These are phyloP conservation scores for Oncorhynchus kisutch DNA, from an alignment of 2,113 vertebrate genomes.

Conservation along the genomic window DNA sequence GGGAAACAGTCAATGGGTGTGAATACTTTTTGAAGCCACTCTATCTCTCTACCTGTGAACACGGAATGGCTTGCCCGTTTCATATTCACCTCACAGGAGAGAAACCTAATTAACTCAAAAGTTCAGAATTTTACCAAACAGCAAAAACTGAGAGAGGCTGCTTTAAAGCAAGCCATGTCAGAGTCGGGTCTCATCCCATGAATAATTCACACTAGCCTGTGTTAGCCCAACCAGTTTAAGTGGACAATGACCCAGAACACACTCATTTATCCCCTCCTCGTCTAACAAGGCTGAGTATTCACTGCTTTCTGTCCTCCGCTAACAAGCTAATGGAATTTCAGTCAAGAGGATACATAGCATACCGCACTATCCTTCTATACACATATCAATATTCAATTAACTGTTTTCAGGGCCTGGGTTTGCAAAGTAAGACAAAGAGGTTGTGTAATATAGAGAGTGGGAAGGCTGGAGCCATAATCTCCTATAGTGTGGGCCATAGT, in stretches of 20 bases:
- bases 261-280: constrained; percentile 56
- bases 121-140: constrained; percentile 71
- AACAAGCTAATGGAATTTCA: constrained; percentile 76
- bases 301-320: constrained; percentile 47
- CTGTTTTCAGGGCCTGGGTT: no score
- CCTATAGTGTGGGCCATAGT: not conserved
- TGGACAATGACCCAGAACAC: constrained; percentile 75
- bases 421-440: no score
- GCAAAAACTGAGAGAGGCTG: constrained; percentile 57
- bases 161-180: constrained; percentile 62
- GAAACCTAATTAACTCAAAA: constrained; percentile 65
- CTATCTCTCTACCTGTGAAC: constrained; percentile 14
- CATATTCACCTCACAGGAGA: constrained; percentile 54
- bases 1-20: no score
- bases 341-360: constrained; percentile 61
- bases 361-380: constrained; percentile 50
- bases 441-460: constrained; percentile 50
- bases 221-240: constrained; percentile 68
- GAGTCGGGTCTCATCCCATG: constrained; percentile 61
- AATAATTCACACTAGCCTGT: constrained; percentile 70
- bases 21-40: no score
- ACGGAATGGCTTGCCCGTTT: constrained; percentile 55
- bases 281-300: no score
- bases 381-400: constrained; percentile 75
- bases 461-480: constrained; percentile 20